Evolutionary conservation across 1,140 invertebrate species (phyloP), one percentile per base, ranked within the genome.

Genomic region (Nixonia krombeini): DNA sequence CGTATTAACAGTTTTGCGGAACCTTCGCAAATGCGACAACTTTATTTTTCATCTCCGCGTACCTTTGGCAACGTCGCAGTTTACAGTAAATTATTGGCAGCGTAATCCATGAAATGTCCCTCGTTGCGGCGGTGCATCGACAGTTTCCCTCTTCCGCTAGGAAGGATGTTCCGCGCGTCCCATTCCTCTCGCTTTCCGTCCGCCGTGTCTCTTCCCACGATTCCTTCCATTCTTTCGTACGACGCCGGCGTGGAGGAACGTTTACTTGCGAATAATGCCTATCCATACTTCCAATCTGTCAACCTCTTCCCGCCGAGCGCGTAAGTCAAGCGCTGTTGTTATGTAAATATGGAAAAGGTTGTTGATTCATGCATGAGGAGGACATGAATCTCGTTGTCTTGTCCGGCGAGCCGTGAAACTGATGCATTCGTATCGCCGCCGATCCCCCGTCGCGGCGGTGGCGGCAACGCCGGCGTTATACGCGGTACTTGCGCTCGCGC

Each of bases 311-410:
- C 62, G 64, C 67, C 50, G 62, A 56, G 59, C 62, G 61, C 70
- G 72, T 70, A 67, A 72, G 73, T 76, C 72, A 70, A 63, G 62
- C 67, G 71, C 76, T 74, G 76, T 80, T 81, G 75, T 81, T 82
- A 84, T 79, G 77, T 79, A 83, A 80, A 83, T 83, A 79, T 82
- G 73, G 74, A 84, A 81, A 82, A 81, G 75, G 73, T 73, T 78
- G 71, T 82, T 82, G 80, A 81, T 82, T 83, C 75, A 78, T 78
- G 74, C 71, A 80, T 72, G 74, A 75, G 78, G 72, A 71, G 61
- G 45, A 70, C 69, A 78, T 79, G 76, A 82, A 80, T 80, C 72
- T 77, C 67, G 73, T 74, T 75, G 74, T 80, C 75, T 82, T 81
- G 80, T 81, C 75, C 75, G 66, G 64, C 73, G 78, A 82, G 77